Conservation (phyloP, 1,140 invertebrate species). For the Apolygus lucorum region DNA sequence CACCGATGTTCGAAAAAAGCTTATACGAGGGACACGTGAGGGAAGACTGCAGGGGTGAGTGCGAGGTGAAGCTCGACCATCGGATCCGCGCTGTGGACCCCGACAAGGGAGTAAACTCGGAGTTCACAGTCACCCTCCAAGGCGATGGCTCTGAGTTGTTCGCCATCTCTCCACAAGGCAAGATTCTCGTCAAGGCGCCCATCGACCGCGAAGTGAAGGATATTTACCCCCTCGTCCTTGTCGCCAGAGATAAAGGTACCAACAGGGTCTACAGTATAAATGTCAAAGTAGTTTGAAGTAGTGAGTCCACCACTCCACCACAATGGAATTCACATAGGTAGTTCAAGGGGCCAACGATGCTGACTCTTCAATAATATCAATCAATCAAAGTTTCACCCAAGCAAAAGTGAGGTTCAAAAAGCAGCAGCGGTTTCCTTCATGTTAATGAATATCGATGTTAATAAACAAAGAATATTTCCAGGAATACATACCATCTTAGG, state of each 20-base stretch:
- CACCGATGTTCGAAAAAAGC: slow-evolving; percentile 63
- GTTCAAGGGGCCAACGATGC: no score
- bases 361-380: no score
- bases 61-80: slow-evolving; percentile 51
- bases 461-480: no score
- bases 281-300: slow-evolving; percentile 10
- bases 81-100: slow-evolving; percentile 61
- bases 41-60: slow-evolving; percentile 66
- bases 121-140: slow-evolving; percentile 61
- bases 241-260: slow-evolving; percentile 59
- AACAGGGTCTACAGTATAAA: no score
- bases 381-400: no score
- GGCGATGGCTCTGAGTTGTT: slow-evolving; percentile 70
- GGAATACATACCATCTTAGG: no score
- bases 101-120: slow-evolving; percentile 68
- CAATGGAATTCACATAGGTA: not conserved
- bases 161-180: slow-evolving; percentile 58
- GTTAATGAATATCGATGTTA: no score
- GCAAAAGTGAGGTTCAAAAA: no score
- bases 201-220: slow-evolving; percentile 66
- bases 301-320: not conserved
- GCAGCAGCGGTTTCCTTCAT: no score
- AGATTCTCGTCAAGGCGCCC: slow-evolving; percentile 44
- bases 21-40: slow-evolving; percentile 66
- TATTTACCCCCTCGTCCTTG: slow-evolving; percentile 57